Evolutionary conservation across 2,113 vertebrate species (phyloP).

Genomic region (Sceloporus tristichus): DNA sequence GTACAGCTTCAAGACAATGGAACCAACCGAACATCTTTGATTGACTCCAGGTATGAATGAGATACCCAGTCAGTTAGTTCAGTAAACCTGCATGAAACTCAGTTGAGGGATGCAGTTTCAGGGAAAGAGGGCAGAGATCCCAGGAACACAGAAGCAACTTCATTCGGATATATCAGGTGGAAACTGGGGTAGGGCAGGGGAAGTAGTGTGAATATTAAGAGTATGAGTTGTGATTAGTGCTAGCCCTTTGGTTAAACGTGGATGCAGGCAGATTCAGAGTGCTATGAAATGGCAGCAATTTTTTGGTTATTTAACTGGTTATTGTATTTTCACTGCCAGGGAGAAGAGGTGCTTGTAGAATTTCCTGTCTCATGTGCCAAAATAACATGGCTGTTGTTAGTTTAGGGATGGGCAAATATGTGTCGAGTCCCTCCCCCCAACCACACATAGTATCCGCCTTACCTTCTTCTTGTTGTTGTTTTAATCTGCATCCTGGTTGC

Average conservation of each 20-base stretch:
- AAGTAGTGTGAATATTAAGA: background rate
- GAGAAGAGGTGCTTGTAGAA: no score
- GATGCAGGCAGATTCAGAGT: no score
- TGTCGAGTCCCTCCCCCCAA: no score
- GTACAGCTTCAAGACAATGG: constrained; percentile 83
- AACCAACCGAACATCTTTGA: constrained; percentile 88
- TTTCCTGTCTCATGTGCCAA: no score
- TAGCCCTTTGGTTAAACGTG: no score
- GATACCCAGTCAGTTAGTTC: background rate
- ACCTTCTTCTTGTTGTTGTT: no score
- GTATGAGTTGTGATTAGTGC: background rate
- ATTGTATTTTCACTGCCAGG: no score
- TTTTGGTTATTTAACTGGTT: no score
- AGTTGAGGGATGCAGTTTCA: background rate
- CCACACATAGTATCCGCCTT: no score
- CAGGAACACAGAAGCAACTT: background rate
- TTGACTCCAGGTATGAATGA: constrained; percentile 90
- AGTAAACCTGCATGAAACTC: background rate
- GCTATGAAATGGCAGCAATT: no score
- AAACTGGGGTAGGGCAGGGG: background rate
- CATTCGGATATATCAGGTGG: background rate
- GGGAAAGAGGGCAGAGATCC: background rate
- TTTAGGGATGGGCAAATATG: background rate
- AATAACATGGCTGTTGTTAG: background rate
- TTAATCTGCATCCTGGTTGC: no score